Evolutionary conservation across 2,113 vertebrate species (phyloP).

Genomic region (Odobenus rosmarus): DNA sequence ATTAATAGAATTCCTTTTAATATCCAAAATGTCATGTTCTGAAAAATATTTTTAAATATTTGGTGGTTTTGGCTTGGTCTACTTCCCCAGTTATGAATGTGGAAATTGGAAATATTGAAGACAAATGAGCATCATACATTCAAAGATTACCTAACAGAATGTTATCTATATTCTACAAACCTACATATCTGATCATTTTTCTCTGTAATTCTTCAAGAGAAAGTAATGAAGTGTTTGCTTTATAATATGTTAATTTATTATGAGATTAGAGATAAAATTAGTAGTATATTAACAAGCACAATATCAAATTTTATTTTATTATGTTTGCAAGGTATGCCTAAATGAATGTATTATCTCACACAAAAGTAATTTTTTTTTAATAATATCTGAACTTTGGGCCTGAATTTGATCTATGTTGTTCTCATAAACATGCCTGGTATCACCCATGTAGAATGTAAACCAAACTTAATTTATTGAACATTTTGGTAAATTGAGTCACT

Average conservation of each 20-base stretch:
- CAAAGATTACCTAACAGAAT: neutral
- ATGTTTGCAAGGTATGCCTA: neutral
- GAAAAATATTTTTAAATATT: neutral
- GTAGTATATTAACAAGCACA: neutral
- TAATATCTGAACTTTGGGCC: neutral
- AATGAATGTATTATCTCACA: neutral
- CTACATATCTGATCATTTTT: neutral
- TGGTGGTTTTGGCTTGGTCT: neutral
- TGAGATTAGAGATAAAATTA: neutral
- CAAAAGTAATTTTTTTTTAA: constrained; percentile 1
- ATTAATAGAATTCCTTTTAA: neutral
- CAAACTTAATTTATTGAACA: neutral
- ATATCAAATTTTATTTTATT: neutral
- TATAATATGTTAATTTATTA: neutral
- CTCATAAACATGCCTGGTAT: neutral
- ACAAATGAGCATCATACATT: neutral
- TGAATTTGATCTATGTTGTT: neutral
- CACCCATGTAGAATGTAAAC: neutral
- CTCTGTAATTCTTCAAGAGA: neutral
- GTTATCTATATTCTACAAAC: neutral
- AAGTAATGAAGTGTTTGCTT: neutral
- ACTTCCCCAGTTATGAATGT: neutral
- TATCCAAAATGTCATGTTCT: neutral
- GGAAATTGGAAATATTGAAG: neutral
- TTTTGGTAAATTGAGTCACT: neutral